Base-by-base conservation (phyloP, 1,140 invertebrate genomes). In the Brachionus angularis region DNA sequence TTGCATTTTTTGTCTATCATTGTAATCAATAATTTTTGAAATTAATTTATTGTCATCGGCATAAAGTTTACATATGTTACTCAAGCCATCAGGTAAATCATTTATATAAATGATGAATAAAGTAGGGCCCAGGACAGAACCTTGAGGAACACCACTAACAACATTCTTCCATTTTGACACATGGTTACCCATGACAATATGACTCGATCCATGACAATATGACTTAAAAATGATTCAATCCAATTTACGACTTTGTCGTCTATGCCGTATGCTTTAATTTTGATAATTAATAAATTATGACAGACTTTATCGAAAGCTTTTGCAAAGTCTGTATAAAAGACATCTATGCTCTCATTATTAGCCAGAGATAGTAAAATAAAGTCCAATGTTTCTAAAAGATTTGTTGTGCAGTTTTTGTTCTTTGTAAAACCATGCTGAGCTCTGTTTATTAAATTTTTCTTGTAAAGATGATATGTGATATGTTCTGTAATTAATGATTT, bases 281-380 rank as follows among this genome's bases (percentile, higher is more conserved):
- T 46, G 23, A 23, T n/a, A 23, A 47, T 21, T 23, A 69, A 42
- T 46, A 21, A 23, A n/a, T 34, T 34, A 42, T 69, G 46, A 16
- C 16, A 31, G 39, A 69, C 64, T 1, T 50, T 69, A 47, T 69
- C 64, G 18, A 69, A 69, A 7, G 64, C 64, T 50, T 69, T 69
- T 29, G 29, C 29, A 69, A 69, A 69, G 21, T 69, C 64, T 27
- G 18, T 21, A 31, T 50, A 69, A 29, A 69, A 52, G 21, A 69
- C 44, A 14, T 50, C 27, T 69, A 69, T 34, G 23, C 5, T 14
- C 23, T 25, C 25, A 18, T 36, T 36, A 12, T 21, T 49, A 27
- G 23, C 44, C 64, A 50, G 12, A n/a, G 14, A 23, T 27, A 29
- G 16, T 5, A 42, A 52, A 1, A 39, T 29, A 34, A 27, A 47